phyloP scores from a whole-genome alignment of 2,113 vertebrate genomes.

The Poeciliopsis retropinna region DNA sequence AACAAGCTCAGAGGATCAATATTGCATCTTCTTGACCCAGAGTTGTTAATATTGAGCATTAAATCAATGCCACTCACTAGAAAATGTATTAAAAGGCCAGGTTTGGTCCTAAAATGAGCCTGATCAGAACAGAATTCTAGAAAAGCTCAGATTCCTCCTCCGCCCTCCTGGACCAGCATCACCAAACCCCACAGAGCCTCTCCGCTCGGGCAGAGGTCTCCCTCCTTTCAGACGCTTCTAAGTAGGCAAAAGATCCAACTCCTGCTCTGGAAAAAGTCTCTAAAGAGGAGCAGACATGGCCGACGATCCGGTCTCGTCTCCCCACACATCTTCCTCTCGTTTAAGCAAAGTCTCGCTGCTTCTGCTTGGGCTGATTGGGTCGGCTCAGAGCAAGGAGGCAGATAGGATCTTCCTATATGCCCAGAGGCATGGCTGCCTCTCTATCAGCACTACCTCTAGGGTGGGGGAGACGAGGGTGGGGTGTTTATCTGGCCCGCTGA shows the following conservation, averaged over 20 bases:
- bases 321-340: constrained; percentile 43
- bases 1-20: constrained; percentile 31
- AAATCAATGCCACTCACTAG: constrained; percentile 1
- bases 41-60: constrained; percentile 42
- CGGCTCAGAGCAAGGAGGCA: constrained; percentile 52
- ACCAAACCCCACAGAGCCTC: constrained; percentile 10
- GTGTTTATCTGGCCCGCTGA: constrained; percentile 80
- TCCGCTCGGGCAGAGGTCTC: constrained; percentile 21
- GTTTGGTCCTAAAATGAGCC: neutral
- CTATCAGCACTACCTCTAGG: constrained; percentile 71
- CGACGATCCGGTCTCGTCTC: constrained; percentile 52
- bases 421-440: constrained; percentile 73
- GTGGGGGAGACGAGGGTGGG: constrained; percentile 53
- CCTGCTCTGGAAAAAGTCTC: constrained; percentile 48
- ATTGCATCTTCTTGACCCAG: constrained; percentile 30
- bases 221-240: constrained; percentile 33
- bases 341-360: constrained; percentile 52
- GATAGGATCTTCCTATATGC: constrained; percentile 83
- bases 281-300: constrained; percentile 44
- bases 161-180: constrained; percentile 16
- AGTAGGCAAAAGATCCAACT: constrained; percentile 41
- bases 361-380: constrained; percentile 64
- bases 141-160: constrained; percentile 7
- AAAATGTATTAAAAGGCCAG: constrained; percentile 14
- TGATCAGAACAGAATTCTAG: constrained; percentile 12